A percentile compares a stretch with the other conserved stretches of the same genome.
Evolutionary conservation across 2,113 vertebrate species (phyloP).

Genomic region (Pluvialis apricaria): DNA sequence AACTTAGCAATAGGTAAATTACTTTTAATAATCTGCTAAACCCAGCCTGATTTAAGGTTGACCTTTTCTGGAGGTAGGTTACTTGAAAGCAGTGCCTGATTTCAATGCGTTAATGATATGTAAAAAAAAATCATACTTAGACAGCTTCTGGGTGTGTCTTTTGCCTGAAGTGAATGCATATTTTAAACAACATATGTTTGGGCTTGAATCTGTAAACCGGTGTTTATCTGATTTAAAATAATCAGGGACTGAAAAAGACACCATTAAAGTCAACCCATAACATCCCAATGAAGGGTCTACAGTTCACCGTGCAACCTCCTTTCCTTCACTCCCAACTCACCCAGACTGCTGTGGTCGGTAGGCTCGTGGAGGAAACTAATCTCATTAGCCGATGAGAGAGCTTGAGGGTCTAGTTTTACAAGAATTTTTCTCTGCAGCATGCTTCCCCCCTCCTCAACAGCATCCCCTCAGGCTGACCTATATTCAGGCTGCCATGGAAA

Average conservation of each 20-base stretch:
- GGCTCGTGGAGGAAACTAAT: neutral
- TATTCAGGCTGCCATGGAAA: neutral
- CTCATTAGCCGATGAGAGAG: neutral
- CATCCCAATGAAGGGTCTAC: neutral
- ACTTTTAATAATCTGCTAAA: neutral
- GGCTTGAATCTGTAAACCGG: neutral
- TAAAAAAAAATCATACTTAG: neutral
- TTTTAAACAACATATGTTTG: slow-evolving; percentile 21
- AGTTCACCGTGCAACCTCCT: neutral
- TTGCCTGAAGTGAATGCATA: slow-evolving; percentile 25
- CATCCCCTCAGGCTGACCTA: neutral
- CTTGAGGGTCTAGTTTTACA: slow-evolving; percentile 19
- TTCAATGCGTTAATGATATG: neutral
- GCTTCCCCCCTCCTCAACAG: neutral
- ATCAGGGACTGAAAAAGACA: neutral
- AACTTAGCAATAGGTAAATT: neutral
- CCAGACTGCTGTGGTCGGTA: neutral
- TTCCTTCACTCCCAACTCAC: neutral
- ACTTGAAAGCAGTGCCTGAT: neutral
- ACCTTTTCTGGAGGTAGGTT: neutral
- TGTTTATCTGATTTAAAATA: slow-evolving; percentile 21
- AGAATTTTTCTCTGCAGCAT: neutral
- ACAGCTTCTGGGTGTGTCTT: slow-evolving; percentile 33
- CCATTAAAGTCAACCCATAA: neutral
- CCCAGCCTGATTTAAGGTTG: neutral